Conservation (phyloP, 2,797 vertebrate genomes). For the Fringilla coelebs region DNA sequence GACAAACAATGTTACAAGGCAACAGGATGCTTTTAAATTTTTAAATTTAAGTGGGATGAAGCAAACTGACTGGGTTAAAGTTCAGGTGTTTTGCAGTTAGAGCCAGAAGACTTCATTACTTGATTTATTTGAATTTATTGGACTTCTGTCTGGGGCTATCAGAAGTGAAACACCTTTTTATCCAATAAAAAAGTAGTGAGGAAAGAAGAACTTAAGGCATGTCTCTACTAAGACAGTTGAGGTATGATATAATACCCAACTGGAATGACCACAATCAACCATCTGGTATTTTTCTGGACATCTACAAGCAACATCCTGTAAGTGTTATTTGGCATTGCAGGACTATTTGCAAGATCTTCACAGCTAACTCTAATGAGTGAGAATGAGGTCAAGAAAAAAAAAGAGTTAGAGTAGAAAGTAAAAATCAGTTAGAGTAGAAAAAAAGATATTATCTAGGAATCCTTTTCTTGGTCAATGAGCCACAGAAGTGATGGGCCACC, state of each 20-base stretch:
- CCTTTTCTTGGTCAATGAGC: background rate
- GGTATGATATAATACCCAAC: background rate
- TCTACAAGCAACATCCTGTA: background rate
- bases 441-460: background rate
- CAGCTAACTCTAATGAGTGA: background rate
- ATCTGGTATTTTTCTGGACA: background rate
- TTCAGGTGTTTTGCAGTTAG: background rate
- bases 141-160: background rate
- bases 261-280: background rate
- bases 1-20: background rate
- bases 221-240: background rate
- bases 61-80: background rate
- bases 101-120: background rate
- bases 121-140: background rate
- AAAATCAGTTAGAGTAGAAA: background rate
- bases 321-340: background rate
- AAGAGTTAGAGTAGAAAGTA: background rate
- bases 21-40: background rate
- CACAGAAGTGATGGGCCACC: background rate
- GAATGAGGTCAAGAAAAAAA: background rate
- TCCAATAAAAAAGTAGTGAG: background rate
- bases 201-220: background rate
- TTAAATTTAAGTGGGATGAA: background rate
- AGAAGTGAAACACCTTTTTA: background rate
- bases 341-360: background rate